These are phyloP conservation scores for Omphaloscelis lunosa DNA, from an alignment of 2,888 invertebrate genomes.

Conservation along the genomic window DNA sequence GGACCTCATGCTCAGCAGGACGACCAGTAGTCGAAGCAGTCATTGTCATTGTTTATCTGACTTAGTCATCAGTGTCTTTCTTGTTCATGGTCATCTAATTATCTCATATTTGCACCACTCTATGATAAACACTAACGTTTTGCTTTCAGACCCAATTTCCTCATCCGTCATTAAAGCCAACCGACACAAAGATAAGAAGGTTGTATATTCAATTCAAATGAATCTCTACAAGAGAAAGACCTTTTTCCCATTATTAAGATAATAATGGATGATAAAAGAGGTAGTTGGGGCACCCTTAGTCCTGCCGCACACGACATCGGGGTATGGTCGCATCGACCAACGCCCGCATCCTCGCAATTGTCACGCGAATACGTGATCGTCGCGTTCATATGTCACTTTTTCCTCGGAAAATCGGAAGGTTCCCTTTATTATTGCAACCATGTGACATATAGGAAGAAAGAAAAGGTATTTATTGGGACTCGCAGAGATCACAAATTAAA, in stretches of 20 bases:
- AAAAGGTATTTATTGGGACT: too few species aligned
- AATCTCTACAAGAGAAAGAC: conserved; percentile 4
- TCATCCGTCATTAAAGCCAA: conserved; percentile 16
- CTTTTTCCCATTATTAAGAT: conserved; percentile 23
- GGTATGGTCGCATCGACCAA: background rate
- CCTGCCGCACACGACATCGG: background rate
- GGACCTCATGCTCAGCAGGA: too few species aligned
- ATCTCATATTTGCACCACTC: background rate
- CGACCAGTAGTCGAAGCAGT: too few species aligned
- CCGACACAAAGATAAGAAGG: conserved; percentile 10
- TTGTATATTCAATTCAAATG: conserved; percentile 31
- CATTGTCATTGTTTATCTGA: too few species aligned
- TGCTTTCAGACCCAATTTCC: background rate
- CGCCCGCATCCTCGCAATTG: background rate
- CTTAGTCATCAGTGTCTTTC: too few species aligned
- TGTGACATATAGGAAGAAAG: too few species aligned
- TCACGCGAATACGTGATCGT: background rate
- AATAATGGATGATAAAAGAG: conserved; percentile 21
- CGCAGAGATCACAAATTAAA: too few species aligned
- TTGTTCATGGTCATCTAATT: too few species aligned
- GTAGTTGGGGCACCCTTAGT: background rate
- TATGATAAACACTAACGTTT: too few species aligned
- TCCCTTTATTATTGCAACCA: background rate
- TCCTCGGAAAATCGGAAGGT: background rate
- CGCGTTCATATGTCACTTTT: background rate